Percentiles rank a stretch among this genome's conserved stretches.
Evolutionary conservation across 1,140 invertebrate genomes (phyloP).

Genomic region (Aphaenogaster floridana): DNA sequence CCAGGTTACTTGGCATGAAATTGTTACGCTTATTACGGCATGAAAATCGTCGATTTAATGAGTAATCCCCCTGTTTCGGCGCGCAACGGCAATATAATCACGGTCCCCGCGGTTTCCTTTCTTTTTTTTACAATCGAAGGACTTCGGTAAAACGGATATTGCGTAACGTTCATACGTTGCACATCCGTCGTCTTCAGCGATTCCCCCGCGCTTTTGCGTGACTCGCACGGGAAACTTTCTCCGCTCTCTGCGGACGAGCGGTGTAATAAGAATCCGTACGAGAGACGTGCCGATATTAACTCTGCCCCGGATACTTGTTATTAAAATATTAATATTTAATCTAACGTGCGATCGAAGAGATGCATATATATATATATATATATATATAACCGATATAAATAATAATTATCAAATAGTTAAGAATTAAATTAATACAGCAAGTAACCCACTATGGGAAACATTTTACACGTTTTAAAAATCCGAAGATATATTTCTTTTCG

Average conservation of each 20-base stretch:
- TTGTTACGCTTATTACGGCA: constrained; percentile 32
- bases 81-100: constrained; percentile 39
- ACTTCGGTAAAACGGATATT: constrained; percentile 70
- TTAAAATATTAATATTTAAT: constrained; percentile 6
- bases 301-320: not conserved
- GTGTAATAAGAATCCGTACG: constrained; percentile 23
- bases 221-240: constrained; percentile 74
- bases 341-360: not conserved
- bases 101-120: constrained; percentile 65
- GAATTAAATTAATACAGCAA: constrained; percentile 18
- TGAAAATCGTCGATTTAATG: constrained; percentile 34
- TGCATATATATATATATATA: too few species aligned
- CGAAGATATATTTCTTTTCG: not conserved
- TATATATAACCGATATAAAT: not conserved
- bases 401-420: not conserved
- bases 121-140: constrained; percentile 65
- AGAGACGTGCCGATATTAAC: not conserved
- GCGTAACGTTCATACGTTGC: constrained; percentile 62
- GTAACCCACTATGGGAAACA: not conserved
- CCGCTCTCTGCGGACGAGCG: constrained; percentile 46
- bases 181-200: constrained; percentile 59
- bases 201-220: constrained; percentile 66
- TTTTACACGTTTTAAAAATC: not conserved
- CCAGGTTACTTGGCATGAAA: constrained; percentile 44
- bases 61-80: constrained; percentile 8